These are phyloP conservation scores for Belonocnema kinseyi DNA, from an alignment of 1,140 invertebrate genomes.

Conservation along the genomic window DNA sequence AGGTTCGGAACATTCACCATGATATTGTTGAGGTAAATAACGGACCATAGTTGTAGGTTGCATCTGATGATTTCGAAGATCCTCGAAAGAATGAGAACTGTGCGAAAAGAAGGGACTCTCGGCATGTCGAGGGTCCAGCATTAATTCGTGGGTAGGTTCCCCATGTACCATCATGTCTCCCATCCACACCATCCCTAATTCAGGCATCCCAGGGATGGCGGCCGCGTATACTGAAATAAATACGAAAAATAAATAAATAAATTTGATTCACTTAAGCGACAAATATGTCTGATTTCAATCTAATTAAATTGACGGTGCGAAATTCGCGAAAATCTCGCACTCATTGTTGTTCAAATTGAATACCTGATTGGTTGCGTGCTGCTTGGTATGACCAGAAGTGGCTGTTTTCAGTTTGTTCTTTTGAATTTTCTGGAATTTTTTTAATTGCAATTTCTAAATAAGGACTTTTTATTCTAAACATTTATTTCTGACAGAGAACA, in stretches of 20 bases:
- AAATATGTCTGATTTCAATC: not conserved
- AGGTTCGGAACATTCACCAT: constrained; percentile 69
- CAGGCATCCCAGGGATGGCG: constrained; percentile 78
- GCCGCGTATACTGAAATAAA: constrained; percentile 72
- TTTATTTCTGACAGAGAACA: no score
- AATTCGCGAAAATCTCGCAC: no score
- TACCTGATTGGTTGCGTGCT: no score
- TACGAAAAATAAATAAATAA: constrained; percentile 49
- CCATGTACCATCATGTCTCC: constrained; percentile 79
- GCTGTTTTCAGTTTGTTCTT: no score
- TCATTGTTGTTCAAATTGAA: no score
- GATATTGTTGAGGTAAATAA: constrained; percentile 68
- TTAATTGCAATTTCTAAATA: no score
- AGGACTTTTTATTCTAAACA: no score
- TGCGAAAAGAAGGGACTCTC: constrained; percentile 78
- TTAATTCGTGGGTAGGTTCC: constrained; percentile 77
- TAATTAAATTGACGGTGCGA: not conserved
- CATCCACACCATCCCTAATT: constrained; percentile 85
- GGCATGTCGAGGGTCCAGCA: constrained; percentile 76
- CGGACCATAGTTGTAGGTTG: constrained; percentile 76
- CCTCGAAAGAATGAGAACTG: constrained; percentile 78
- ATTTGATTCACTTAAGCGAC: not conserved
- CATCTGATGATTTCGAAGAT: constrained; percentile 76
- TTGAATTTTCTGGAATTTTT: no score
- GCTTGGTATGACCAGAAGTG: no score